Base-by-base conservation (phyloP, 2,113 vertebrate genomes). In the Esox niger region DNA sequence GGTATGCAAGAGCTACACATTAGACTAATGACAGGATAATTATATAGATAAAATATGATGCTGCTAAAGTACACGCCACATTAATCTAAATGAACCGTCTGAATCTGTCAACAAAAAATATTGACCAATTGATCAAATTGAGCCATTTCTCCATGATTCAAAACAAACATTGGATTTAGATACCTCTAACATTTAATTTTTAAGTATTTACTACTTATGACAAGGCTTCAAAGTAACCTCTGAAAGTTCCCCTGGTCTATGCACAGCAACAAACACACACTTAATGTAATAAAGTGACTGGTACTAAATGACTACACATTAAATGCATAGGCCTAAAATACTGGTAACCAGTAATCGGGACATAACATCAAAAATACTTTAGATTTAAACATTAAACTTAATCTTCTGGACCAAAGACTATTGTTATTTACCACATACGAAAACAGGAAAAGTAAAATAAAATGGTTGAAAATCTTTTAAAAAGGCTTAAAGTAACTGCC, bases 401-500 rank as follows among this genome's bases (percentile, higher is more conserved):
- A 75, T 84, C 73, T 79, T 79, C 47, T 78, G 81, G 78, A 86
- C 83, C 80, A 86, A 86, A 92, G 89, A 87, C 77, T 77, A 30
- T 76, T 77, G 69, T 77, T 80, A 76, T 58, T 76, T 86, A 83
- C 78, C 2, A 83, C 85, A 82, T 82, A 90, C 79, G 82, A 84
- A 73, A 84, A 86, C 80, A 88, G 90, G 88, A 91, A 88, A 76
- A 73, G 66, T 76, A 84, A 89, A 91, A 90, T 84, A 86, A 83
- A 85, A 87, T 71, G 69, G 79, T 84, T 88, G 66, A 82, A 87
- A 87, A 86, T 82, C 86, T 90, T 94, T 52, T 95, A 94, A 95
- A 97, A 96, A 96, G 84, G 83, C 79, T 84, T 86, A 79, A 88
- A n/a, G n/a, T n/a, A n/a, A n/a, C n/a, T n/a, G n/a, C n/a, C n/a